Evolutionary conservation across 2,113 vertebrate genomes (phyloP), one percentile per base, ranked within the genome.

Genomic region (Zapornia atra): DNA sequence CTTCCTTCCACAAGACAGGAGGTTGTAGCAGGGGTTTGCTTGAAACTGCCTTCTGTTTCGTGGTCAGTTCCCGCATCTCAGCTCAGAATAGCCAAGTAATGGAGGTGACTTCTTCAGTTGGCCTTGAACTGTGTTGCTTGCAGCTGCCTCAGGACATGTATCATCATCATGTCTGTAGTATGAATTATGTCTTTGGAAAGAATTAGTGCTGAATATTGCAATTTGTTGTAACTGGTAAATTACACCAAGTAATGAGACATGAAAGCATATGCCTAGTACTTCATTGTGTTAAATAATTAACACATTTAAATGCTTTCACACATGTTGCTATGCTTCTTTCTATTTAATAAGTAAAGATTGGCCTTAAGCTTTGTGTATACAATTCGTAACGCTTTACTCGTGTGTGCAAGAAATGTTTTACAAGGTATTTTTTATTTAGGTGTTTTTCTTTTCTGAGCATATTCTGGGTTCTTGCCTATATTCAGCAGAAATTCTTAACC

Each of bases 91-190:
- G 7, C 46, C 25, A 3, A 6, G 22, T 42, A 70, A 28, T 11
- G 13, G 34, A 64, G 22, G 1, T 71, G 83, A 20, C 64, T 88
- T 33, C 56, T 81, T 81, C n/a, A 63, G 21, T 46, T 84, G 36
- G 7, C 31, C 31, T 40, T 42, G 18, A 69, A 5, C 56, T 42
- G 51, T 0, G 0, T 78, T 87, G 14, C 40, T 77, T 2, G 1
- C 42, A 93, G 28, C 60, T 84, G 36, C 34, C 69, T 92, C 2
- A 0, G 56, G 36, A 46, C 42, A 7, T 20, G 8, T n/a, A 46
- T 42, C 38, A 54, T 81, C 72, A 36, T 38, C 6, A 4, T 64
- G 40, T 79, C 48, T 81, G 34, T 60, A 42, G 56, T 36, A 34
- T 15, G 51, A 90, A 60, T 71, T 86, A 60, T 51, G 26, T 81